phyloP scores from a whole-genome alignment of 1,140 invertebrate species.

The Habropoda laboriosa region DNA sequence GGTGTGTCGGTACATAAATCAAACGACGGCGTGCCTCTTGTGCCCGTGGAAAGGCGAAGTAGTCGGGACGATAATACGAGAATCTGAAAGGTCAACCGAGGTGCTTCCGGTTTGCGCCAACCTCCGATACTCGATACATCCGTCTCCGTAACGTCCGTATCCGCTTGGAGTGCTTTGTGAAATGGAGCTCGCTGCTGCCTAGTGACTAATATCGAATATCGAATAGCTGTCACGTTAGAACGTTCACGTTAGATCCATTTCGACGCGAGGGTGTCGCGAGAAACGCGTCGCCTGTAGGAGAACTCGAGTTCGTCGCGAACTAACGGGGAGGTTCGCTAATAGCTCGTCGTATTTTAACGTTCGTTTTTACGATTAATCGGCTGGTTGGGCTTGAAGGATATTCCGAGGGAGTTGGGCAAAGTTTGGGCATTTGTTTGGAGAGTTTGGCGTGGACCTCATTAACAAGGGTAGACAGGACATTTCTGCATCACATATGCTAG shows the following conservation, averaged over 20 bases:
- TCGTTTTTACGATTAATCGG: too few relatives aligned
- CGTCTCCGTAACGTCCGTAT: background rate
- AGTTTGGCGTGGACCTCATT: too few relatives aligned
- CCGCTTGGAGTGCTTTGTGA: background rate
- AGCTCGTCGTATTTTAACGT: background rate
- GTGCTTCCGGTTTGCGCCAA: background rate
- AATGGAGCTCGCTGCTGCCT: background rate
- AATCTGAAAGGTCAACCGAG: conserved; percentile 50
- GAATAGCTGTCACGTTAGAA: background rate
- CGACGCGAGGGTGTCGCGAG: background rate
- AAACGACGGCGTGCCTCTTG: conserved; percentile 56
- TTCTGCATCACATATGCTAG: too few relatives aligned
- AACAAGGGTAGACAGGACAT: too few relatives aligned
- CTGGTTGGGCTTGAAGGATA: too few relatives aligned
- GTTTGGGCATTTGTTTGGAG: too few relatives aligned
- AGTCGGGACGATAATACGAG: conserved; percentile 48
- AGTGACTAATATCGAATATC: conserved; percentile 29
- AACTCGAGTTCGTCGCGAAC: too few relatives aligned
- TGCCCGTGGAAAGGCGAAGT: too few relatives aligned
- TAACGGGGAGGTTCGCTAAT: too few relatives aligned
- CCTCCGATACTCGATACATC: conserved; percentile 26
- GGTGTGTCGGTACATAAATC: conserved; percentile 61
- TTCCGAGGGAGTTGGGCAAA: too few relatives aligned
- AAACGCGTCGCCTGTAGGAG: background rate
- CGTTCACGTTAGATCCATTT: background rate